These are phyloP conservation scores for Enchytraeus crypticus DNA, from an alignment of 2,888 invertebrate species.

Conservation along the genomic window DNA sequence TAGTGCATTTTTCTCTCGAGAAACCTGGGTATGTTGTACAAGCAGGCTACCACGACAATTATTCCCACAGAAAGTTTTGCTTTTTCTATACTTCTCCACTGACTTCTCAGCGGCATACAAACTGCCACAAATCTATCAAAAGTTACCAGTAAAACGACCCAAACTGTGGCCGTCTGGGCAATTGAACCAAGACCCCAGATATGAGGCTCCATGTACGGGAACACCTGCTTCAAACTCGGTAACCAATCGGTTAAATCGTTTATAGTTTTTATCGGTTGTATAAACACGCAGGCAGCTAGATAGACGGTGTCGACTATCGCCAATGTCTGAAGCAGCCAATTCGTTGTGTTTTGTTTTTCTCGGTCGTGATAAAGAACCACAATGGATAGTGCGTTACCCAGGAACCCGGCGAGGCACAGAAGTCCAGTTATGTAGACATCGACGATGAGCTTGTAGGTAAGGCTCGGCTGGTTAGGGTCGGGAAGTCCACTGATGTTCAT, in stretches of 20 bases:
- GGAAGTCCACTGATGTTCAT: neutral
- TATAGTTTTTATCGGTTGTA: constrained; percentile 24
- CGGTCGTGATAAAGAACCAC: constrained; percentile 23
- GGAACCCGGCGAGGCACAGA: constrained; percentile 12
- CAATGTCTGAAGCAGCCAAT: constrained; percentile 27
- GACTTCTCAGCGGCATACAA: constrained; percentile 23
- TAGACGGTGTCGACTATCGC: constrained; percentile 27
- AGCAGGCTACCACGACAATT: constrained; percentile 14
- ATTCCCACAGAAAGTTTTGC: constrained; percentile 15
- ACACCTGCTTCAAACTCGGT: constrained; percentile 13
- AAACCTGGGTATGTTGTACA: constrained; percentile 28
- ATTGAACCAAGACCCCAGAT: constrained; percentile 26
- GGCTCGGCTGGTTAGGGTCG: neutral
- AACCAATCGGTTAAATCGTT: constrained; percentile 23
- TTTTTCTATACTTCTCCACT: constrained; percentile 19
- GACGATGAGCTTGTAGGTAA: constrained; percentile 5
- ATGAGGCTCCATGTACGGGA: constrained; percentile 17
- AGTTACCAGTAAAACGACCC: constrained; percentile 28
- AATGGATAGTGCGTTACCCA: constrained; percentile 23
- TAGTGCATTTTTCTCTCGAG: constrained; percentile 21
- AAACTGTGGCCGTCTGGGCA: constrained; percentile 27
- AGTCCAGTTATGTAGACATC: constrained; percentile 14
- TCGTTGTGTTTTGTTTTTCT: constrained; percentile 27
- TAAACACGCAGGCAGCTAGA: constrained; percentile 26
- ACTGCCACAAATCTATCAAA: constrained; percentile 28